Conservation (phyloP, 2,113 vertebrate species). For the Elachura formosa region DNA sequence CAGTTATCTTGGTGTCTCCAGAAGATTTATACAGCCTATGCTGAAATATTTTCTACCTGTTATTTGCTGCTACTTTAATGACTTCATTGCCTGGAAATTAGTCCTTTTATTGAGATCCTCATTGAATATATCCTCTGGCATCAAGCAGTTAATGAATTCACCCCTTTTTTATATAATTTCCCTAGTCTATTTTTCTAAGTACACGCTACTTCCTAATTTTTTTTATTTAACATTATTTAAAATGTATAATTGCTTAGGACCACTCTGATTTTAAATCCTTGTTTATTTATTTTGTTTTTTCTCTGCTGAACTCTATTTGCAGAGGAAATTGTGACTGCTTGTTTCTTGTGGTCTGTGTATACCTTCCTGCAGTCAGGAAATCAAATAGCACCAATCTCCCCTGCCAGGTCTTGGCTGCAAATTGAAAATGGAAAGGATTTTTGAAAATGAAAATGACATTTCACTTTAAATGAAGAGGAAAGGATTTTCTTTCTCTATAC, state of each 20-base stretch:
- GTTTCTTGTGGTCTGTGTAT: not conserved
- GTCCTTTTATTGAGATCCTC: not conserved
- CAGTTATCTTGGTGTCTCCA: not conserved
- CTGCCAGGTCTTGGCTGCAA: constrained; percentile 10
- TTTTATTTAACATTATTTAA: not conserved
- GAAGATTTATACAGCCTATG: not conserved
- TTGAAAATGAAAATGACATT: no score
- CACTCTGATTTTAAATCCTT: not conserved
- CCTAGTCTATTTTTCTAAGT: not conserved
- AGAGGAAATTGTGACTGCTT: not conserved
- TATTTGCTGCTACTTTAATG: not conserved
- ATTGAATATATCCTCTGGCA: not conserved
- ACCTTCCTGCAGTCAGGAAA: not conserved
- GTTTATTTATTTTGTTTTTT: not conserved
- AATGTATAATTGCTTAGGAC: not conserved
- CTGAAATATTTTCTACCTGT: not conserved
- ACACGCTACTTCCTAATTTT: not conserved
- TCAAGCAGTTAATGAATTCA: not conserved
- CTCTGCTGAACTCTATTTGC: not conserved
- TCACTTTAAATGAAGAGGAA: not conserved
- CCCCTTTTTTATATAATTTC: not conserved
- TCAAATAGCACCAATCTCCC: not conserved
- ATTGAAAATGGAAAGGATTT: constrained; percentile 35
- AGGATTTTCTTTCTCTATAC: not conserved
- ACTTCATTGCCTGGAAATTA: not conserved